Evolutionary conservation across 2,888 invertebrate genomes (phyloP), one percentile per base, ranked within the genome.

Genomic region (Kuschelorhynchus macadamiae): DNA sequence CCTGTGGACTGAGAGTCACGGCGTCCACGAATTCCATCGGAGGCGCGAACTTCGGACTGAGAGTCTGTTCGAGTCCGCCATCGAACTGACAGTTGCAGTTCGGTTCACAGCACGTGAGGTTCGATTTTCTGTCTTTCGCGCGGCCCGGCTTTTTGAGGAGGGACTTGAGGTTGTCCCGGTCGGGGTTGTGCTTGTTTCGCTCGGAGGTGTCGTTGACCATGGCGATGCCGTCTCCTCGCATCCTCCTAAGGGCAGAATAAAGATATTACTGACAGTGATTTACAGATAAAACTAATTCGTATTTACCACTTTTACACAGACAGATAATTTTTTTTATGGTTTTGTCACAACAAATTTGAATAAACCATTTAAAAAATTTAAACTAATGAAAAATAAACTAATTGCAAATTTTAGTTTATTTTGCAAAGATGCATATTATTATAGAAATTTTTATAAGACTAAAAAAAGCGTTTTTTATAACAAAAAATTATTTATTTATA

Each of bases 1-100:
- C 95, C 9, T 95, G 95, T 18, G 95, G 95, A 81, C 94, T 95
- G 66, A 95, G 87, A 2, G 95, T 95, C 41, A 94, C 93, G 71
- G 92, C 90, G 81, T 93, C 93, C 67, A 91, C 90, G 81, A 89
- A 90, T 82, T 92, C 92, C 79, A 90, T 87, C 36, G 89, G 89
- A 32, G 89, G 89, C 70, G 89, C 88, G 83, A 89, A 92, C 79
- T 88, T 87, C 49, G 87, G 87, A 75, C 87, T 87, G 12, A 83
- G 82, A 20, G 81, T 73, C 62, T 75, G 77, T 11, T 78, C 78
- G 41, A 57, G 49, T 7, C 72, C 72, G 39, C 80, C 81, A 30
- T 78, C 77, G 14, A 53, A 55, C 25, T 76, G 78, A 69, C 84
- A 84, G 72, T 81, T 81, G 81, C 91, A 92, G 63, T 90, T 89